These are phyloP conservation scores for Phortica variegata DNA, from an alignment of 1,140 invertebrate species.

Conservation along the genomic window DNA sequence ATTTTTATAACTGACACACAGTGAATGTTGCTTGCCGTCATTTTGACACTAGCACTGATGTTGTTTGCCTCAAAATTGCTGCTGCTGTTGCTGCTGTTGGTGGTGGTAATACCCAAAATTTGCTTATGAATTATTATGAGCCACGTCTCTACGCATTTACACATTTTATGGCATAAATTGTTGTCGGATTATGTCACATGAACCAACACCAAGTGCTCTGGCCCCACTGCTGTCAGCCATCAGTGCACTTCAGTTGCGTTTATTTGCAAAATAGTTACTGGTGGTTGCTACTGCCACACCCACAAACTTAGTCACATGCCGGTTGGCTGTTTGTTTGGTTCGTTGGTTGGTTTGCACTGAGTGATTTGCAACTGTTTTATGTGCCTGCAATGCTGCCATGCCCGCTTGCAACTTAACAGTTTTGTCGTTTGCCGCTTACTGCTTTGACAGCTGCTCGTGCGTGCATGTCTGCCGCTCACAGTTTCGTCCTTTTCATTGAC, in stretches of 20 bases:
- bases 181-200: slow-evolving; percentile 30
- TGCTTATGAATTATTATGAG: slow-evolving; percentile 55
- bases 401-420: slow-evolving; percentile 11
- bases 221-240: too few species aligned
- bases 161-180: slow-evolving; percentile 50
- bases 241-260: slow-evolving; percentile 15
- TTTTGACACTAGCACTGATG: slow-evolving; percentile 5
- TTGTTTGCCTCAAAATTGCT: slow-evolving; percentile 4
- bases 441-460: slow-evolving; percentile 42
- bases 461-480: slow-evolving; percentile 1
- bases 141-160: slow-evolving; percentile 43
- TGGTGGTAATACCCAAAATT: slow-evolving; percentile 37
- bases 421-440: slow-evolving; percentile 39
- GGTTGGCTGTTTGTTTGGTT: background rate
- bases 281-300: slow-evolving; percentile 8
- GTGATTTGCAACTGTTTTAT: too few species aligned
- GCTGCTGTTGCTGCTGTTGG: too few species aligned
- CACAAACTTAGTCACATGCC: slow-evolving; percentile 26
- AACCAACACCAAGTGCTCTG: too few species aligned
- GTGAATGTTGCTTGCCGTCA: too few species aligned
- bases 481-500: slow-evolving; percentile 37
- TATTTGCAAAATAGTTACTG: slow-evolving; percentile 37
- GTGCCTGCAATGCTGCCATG: background rate
- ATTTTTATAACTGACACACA: too few species aligned
- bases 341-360: too few species aligned